Conservation (phyloP, 2,888 invertebrate species). For the Lycophotia porphyrea region DNA sequence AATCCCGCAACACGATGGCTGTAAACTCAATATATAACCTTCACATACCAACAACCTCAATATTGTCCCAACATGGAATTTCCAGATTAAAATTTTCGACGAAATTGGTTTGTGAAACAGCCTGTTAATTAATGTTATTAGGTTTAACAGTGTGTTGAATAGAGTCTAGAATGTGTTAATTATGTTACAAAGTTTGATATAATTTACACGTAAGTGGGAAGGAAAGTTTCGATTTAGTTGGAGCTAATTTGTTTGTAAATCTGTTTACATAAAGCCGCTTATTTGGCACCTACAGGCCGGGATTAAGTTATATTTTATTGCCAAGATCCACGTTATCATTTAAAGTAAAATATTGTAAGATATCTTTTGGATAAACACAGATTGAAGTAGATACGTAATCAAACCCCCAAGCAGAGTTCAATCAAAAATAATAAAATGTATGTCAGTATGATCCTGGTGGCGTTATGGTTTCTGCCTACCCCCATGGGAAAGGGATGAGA, state of each 20-base stretch:
- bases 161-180: conserved; percentile 25
- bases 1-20: conserved; percentile 46
- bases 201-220: conserved; percentile 2
- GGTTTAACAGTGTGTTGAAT: conserved; percentile 10
- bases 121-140: conserved; percentile 39
- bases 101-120: conserved; percentile 22
- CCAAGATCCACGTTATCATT: neutral
- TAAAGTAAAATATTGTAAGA: neutral
- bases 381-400: neutral
- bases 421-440: conserved; percentile 14
- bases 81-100: conserved; percentile 43
- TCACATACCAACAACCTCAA: conserved; percentile 39
- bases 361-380: neutral
- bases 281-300: neutral
- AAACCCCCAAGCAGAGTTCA: neutral
- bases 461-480: no score
- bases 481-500: no score
- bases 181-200: conserved; percentile 1
- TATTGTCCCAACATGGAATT: conserved; percentile 39
- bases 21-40: conserved; percentile 59
- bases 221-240: neutral
- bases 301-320: neutral
- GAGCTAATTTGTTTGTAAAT: conserved; percentile 5
- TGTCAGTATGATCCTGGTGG: no score
- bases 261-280: neutral